A percentile compares a stretch with the other conserved stretches of the same genome.
phyloP scores from a whole-genome alignment of 2,797 vertebrate genomes.

The Intellagama lesueurii region DNA sequence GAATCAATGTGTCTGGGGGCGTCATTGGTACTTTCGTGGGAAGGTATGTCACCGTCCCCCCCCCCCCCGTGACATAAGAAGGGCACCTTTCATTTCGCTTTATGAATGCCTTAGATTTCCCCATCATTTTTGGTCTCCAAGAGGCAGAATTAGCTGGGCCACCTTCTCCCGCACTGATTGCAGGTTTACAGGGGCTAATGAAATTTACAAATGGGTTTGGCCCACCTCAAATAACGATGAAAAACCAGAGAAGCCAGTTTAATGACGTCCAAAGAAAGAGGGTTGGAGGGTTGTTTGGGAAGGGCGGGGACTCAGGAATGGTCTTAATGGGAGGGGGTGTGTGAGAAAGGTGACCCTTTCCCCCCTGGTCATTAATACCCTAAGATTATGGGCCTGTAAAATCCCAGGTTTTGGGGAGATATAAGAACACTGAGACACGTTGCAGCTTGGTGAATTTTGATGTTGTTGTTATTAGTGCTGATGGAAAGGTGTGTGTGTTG shows the following conservation, averaged over 20 bases:
- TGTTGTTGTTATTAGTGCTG: slow-evolving; percentile 60
- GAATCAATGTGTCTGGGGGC: too few relatives aligned
- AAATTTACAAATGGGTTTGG: slow-evolving; percentile 83
- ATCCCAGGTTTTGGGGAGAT: slow-evolving; percentile 75
- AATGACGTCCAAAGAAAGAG: slow-evolving; percentile 68
- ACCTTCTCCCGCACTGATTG: slow-evolving; percentile 80
- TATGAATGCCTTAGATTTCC: too few relatives aligned
- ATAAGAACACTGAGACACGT: slow-evolving; percentile 62
- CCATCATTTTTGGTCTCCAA: slow-evolving; percentile 55
- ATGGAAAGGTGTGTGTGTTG: slow-evolving; percentile 35
- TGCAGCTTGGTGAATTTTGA: slow-evolving; percentile 72
- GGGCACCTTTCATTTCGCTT: too few relatives aligned
- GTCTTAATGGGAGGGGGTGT: slow-evolving; percentile 75
- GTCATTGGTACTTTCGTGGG: too few relatives aligned
- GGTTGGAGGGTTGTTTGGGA: background rate
- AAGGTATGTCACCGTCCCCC: too few relatives aligned
- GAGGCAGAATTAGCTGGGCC: slow-evolving; percentile 81
- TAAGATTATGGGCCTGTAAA: slow-evolving; percentile 75
- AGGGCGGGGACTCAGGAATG: slow-evolving; percentile 28
- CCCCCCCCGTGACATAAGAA: too few relatives aligned
- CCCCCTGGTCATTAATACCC: slow-evolving; percentile 78
- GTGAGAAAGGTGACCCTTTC: slow-evolving; percentile 73
- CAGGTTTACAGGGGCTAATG: slow-evolving; percentile 84
- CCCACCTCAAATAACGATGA: slow-evolving; percentile 80
- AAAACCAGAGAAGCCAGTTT: slow-evolving; percentile 76